A percentile compares a stretch with the other conserved stretches of the same genome.
phyloP scores from a whole-genome alignment of 1,140 invertebrate species.

The Scaptomyza hsui region DNA sequence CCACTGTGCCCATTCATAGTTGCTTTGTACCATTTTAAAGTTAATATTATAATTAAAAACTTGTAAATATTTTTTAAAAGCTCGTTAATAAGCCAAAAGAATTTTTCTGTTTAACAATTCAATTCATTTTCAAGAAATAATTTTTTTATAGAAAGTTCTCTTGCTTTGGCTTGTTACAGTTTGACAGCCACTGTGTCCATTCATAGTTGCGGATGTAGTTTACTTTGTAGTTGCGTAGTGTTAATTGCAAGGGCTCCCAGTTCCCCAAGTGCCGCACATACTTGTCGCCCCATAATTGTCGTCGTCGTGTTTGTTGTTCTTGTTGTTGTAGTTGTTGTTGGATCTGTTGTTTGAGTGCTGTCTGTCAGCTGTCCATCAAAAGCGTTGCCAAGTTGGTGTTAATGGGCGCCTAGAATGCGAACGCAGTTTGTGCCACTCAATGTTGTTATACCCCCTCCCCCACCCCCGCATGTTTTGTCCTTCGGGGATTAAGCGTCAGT shows the following conservation, averaged over 20 bases:
- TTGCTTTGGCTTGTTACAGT: constrained; percentile 5
- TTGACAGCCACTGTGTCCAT: constrained; percentile 52
- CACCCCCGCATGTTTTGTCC: constrained; percentile 65
- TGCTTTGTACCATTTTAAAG: too few species aligned
- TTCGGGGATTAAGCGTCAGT: constrained; percentile 78
- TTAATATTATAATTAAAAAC: too few species aligned
- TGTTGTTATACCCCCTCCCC: not conserved
- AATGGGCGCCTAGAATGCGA: constrained; percentile 79
- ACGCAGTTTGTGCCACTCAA: constrained; percentile 20
- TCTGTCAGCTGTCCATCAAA: constrained; percentile 80
- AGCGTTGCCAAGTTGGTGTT: constrained; percentile 79
- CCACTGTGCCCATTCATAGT: too few species aligned
- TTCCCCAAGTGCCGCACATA: constrained; percentile 77
- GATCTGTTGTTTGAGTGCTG: constrained; percentile 61
- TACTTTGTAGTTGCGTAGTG: constrained; percentile 20
- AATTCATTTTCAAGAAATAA: too few species aligned
- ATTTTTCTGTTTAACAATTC: too few species aligned
- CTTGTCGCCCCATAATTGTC: constrained; percentile 79
- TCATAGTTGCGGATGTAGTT: constrained; percentile 69
- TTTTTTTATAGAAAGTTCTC: too few species aligned
- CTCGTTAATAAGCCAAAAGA: too few species aligned
- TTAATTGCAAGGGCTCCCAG: constrained; percentile 64
- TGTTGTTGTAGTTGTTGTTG: not conserved
- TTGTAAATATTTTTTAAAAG: too few species aligned
- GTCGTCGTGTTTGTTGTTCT: constrained; percentile 26